Base-by-base conservation (phyloP, 2,888 invertebrate species). In the Anodontia alba region DNA sequence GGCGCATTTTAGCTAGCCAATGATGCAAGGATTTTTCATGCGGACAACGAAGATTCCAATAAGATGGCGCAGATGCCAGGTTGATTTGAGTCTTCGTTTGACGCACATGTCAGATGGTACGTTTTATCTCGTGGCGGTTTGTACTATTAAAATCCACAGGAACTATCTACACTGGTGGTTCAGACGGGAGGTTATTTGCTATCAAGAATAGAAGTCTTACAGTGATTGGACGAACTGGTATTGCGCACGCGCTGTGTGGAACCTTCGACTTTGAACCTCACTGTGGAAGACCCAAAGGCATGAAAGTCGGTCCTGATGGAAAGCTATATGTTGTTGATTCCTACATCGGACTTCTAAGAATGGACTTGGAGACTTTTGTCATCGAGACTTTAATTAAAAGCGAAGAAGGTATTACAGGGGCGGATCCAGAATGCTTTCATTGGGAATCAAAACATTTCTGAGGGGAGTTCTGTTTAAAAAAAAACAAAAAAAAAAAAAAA, bases 231-330 rank as follows among this genome's bases (percentile, higher is more conserved):
- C 67, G 87, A 33, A 89, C 90, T 43, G 90, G 78, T 20, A 71
- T 73, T 31, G 49, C 70, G 12, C 73, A 75, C 57, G 12, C 73
- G 3, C 36, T 76, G 12, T 71, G 76, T 86, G 90, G 91, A 15
- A 80, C 79, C 5, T 88, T 87, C 57, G 85, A 88, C 1, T 57
- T 88, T 38, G 91, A 90, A 78, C 89, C 90, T 7, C 49, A 75
- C 20, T 90, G 91, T 82, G 91, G 91, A 1, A 82, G 91, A 29
- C 90, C 90, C 15, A 91, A 91, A 57, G 91, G 91, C 17, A 89
- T 91, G 89, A 90, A 90, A 78, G 51, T 90, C 20, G 83, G 87
- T 31, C 74, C 76, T 10, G 76, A 84, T 68, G 89, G 86, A 0
- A 51, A 84, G 31, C 81, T 90, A n/a, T 78, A 89, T 49, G 84